Evolutionary conservation across 2,113 vertebrate species (phyloP).

Genomic region (Dromaius novaehollandiae): DNA sequence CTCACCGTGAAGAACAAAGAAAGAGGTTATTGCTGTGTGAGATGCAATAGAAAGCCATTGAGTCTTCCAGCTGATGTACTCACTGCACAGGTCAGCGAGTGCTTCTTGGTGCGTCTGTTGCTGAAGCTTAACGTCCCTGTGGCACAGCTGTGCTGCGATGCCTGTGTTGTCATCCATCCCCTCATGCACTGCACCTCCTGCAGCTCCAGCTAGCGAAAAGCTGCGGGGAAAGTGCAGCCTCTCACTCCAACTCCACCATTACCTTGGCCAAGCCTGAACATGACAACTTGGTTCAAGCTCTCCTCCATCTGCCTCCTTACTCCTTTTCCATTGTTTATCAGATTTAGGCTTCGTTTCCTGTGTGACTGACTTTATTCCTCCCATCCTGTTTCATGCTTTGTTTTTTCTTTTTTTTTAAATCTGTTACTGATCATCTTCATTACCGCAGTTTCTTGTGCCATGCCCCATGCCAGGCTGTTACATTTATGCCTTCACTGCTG

Average conservation of each 20-base stretch:
- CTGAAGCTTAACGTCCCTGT: background rate
- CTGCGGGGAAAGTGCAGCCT: background rate
- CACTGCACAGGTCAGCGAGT: background rate
- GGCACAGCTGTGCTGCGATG: rapidly evolving
- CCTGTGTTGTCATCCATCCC: background rate
- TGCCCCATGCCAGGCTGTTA: background rate
- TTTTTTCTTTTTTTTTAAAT: background rate
- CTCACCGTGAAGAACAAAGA: background rate
- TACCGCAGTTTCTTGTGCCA: background rate
- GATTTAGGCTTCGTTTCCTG: background rate
- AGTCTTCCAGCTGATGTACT: background rate
- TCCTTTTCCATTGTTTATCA: background rate
- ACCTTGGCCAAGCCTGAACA: background rate
- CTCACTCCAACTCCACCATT: background rate
- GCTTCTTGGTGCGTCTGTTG: background rate
- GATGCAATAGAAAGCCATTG: background rate
- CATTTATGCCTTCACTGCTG: background rate
- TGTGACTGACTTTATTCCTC: background rate
- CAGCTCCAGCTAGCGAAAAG: background rate
- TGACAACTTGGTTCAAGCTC: background rate
- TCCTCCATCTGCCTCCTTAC: background rate
- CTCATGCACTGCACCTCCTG: background rate
- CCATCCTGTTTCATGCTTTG: background rate
- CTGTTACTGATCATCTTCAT: background rate
- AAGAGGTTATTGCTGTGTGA: background rate